Percentiles rank a stretch among this genome's conserved stretches.
These are phyloP conservation scores for Scaptomyza flava DNA, from an alignment of 2,888 invertebrate genomes.

Conservation along the genomic window DNA sequence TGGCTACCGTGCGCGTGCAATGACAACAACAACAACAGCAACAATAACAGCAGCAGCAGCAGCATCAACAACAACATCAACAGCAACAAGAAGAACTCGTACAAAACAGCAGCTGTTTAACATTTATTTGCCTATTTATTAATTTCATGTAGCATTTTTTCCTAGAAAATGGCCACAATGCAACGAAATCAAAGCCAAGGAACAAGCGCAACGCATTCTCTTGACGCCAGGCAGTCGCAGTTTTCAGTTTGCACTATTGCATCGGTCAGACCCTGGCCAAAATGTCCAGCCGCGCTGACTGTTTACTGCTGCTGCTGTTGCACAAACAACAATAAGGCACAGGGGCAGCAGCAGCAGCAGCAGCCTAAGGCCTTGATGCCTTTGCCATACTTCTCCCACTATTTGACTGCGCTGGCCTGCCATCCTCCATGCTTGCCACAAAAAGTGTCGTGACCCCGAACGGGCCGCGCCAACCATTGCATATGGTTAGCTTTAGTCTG, in stretches of 20 bases:
- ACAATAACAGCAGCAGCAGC: conserved; percentile 28
- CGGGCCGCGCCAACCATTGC: conserved; percentile 60
- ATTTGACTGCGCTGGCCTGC: conserved; percentile 67
- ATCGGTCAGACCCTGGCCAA: conserved; percentile 58
- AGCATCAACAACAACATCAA: conserved; percentile 33
- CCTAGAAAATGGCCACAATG: conserved; percentile 78
- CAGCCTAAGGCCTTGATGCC: conserved; percentile 59
- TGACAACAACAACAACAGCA: conserved; percentile 51
- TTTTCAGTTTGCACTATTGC: conserved; percentile 44
- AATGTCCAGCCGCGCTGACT: conserved; percentile 74
- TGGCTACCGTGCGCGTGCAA: conserved; percentile 79
- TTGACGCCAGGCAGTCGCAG: conserved; percentile 78
- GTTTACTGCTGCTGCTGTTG: conserved; percentile 50
- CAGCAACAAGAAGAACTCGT: conserved; percentile 69
- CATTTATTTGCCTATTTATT: conserved; percentile 80
- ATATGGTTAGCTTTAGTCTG: conserved; percentile 69
- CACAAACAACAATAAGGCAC: conserved; percentile 66
- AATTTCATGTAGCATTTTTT: conserved; percentile 81
- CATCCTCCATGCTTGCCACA: conserved; percentile 65
- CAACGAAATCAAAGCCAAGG: conserved; percentile 76
- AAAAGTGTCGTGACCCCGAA: conserved; percentile 83
- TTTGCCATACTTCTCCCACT: conserved; percentile 81
- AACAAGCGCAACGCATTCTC: conserved; percentile 79
- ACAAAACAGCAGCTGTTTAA: conserved; percentile 80
- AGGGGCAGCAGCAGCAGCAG: conserved; percentile 36